Conservation (phyloP, 2,888 invertebrate species). For the Sinotaia quadrata region DNA sequence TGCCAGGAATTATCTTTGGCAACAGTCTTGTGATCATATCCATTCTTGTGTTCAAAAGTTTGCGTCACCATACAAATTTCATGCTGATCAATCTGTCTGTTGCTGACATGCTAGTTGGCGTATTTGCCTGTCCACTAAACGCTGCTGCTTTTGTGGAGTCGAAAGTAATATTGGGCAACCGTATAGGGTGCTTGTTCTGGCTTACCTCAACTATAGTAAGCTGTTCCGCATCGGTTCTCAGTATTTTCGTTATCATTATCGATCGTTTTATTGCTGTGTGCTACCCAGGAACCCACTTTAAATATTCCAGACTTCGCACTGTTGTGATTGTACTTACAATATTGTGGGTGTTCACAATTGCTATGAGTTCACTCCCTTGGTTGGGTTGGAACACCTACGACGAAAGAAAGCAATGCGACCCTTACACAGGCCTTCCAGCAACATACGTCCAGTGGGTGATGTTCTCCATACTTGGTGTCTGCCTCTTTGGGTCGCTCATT, state of each 20-base stretch:
- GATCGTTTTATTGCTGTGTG: constrained; percentile 48
- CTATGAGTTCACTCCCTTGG: too few species aligned
- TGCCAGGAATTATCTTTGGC: constrained; percentile 37
- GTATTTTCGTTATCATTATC: constrained; percentile 39
- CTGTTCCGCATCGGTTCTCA: constrained; percentile 41
- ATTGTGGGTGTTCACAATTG: too few species aligned
- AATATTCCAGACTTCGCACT: constrained; percentile 33
- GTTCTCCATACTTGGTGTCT: constrained; percentile 34
- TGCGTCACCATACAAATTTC: constrained; percentile 41
- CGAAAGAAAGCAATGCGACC: too few species aligned
- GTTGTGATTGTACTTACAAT: constrained; percentile 30
- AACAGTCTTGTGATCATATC: constrained; percentile 44
- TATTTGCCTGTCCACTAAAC: constrained; percentile 43
- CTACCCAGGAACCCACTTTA: constrained; percentile 39
- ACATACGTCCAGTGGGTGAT: constrained; percentile 34
- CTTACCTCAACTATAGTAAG: constrained; percentile 37
- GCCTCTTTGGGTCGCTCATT: constrained; percentile 27
- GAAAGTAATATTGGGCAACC: constrained; percentile 17
- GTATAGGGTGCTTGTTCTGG: constrained; percentile 42
- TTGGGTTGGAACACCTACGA: too few species aligned
- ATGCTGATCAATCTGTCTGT: constrained; percentile 43
- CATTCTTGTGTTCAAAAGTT: constrained; percentile 35
- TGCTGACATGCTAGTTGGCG: constrained; percentile 43
- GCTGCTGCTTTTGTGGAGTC: constrained; percentile 37
- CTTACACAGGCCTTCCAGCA: too few species aligned